phyloP scores from a whole-genome alignment of 2,113 vertebrate species.

The Zeus faber region DNA sequence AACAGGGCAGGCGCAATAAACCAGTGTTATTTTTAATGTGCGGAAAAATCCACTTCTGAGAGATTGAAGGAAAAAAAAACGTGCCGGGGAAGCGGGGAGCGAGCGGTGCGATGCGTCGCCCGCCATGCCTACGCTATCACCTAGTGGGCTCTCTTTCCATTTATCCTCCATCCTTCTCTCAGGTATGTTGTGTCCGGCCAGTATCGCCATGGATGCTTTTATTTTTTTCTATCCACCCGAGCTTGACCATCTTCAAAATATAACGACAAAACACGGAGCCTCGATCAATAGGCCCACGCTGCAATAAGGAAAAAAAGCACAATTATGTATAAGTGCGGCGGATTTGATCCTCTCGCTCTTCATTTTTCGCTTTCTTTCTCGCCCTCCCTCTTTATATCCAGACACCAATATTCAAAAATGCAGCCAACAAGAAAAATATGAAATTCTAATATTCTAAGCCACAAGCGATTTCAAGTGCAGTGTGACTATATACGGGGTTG shows the following conservation, averaged over 20 bases:
- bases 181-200: too few species aligned
- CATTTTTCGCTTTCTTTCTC: slow-evolving; percentile 16
- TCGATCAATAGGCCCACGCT: too few species aligned
- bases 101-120: slow-evolving; percentile 15
- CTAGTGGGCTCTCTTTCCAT: too few species aligned
- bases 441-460: slow-evolving; percentile 77
- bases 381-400: slow-evolving; percentile 33
- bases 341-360: slow-evolving; percentile 7
- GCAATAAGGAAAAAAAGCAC: too few species aligned
- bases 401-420: slow-evolving; percentile 53
- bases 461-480: slow-evolving; percentile 72
- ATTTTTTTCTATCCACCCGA: too few species aligned
- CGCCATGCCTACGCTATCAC: slow-evolving; percentile 43
- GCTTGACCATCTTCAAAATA: too few species aligned
- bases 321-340: too few species aligned
- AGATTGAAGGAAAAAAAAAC: slow-evolving; percentile 22
- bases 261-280: too few species aligned
- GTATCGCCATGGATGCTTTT: too few species aligned
- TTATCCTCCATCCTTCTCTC: too few species aligned
- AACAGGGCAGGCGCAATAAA: slow-evolving; percentile 44
- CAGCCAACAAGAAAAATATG: slow-evolving; percentile 70
- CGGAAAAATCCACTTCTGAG: slow-evolving; percentile 35
- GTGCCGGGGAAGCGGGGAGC: slow-evolving; percentile 11
- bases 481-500: slow-evolving; percentile 63
- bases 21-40: slow-evolving; percentile 48